Evolutionary conservation across 2,797 vertebrate genomes (phyloP).

Genomic region (Pelochelys cantorii): DNA sequence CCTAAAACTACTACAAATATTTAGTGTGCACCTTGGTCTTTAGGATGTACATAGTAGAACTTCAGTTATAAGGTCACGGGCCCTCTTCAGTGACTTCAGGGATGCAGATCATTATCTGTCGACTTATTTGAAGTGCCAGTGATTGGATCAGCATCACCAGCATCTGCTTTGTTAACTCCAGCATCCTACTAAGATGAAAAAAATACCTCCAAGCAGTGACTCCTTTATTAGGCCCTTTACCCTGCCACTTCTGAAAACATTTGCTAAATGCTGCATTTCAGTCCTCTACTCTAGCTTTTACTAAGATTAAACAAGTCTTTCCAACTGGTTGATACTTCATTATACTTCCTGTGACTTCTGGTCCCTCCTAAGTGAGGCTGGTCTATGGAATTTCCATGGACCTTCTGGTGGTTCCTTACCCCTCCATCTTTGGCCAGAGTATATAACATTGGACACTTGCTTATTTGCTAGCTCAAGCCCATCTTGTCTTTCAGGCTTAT

Average conservation of each 20-base stretch:
- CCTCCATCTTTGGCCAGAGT: not conserved
- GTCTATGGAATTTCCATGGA: not conserved
- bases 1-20: too few species aligned
- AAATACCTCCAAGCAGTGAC: slow-evolving; percentile 46
- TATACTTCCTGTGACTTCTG: not conserved
- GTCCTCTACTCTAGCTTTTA: not conserved
- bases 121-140: not conserved
- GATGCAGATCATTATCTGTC: not conserved
- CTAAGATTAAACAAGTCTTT: not conserved
- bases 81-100: not conserved
- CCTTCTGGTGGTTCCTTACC: not conserved
- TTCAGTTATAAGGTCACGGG: slow-evolving; percentile 10
- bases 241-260: slow-evolving; percentile 26
- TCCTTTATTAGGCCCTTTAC: not conserved
- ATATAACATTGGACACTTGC: not conserved
- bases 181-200: slow-evolving; percentile 24
- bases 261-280: slow-evolving; percentile 26
- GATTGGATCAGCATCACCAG: slow-evolving; percentile 40
- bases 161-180: slow-evolving; percentile 27
- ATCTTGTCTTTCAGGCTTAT: not conserved
- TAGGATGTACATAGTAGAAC: slow-evolving; percentile 7
- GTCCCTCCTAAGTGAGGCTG: not conserved
- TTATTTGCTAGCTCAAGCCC: not conserved
- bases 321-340: not conserved
- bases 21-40: not conserved